Base-by-base conservation (phyloP, 2,888 invertebrate species). In the Clanis bilineata region DNA sequence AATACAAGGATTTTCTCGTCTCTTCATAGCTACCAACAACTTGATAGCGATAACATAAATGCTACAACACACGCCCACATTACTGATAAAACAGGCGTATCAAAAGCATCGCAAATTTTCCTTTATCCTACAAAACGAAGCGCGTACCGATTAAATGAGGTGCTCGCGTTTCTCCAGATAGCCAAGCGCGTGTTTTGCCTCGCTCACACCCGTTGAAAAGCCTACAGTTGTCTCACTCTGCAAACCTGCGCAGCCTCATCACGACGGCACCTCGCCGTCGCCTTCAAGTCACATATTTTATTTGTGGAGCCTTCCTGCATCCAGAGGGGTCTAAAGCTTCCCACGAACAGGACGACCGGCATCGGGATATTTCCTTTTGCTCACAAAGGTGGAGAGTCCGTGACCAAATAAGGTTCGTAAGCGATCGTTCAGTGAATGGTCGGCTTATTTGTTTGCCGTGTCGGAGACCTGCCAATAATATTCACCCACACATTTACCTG, bases 201-300 rank as follows among this genome's bases (percentile, higher is more conserved):
- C 80, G 56, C 69, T 88, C 78, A 43, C 67, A 69, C 87, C 45
- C 62, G 64, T 18, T 21, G 58, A 41, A 64, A 69, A 59, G 45
- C 23, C 65, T 66, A 51, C 56, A 57, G 59, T 69, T 63, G 51
- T 90, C 86, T 79, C 85, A 66, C 65, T 87, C 75, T 62, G 60
- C 85, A 70, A 82, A 80, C 79, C 79, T 82, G 86, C 85, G 83
- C 86, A 88, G 86, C 86, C 88, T 88, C 89, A 88, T 88, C 87
- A 86, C 81, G 80, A 82, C 81, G 85, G 86, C 89, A 90, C 90
- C 90, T 88, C 88, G 83, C 83, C 86, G 90, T 90, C 88, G 91
- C 90, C 89, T 88, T 85, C 86, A 79, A 90, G 90, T 91, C 91
- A 91, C 90, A 91, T 92, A 90, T 92, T 92, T 91, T 92, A 91